Evolutionary conservation across 2,113 vertebrate species (phyloP).

Genomic region (Strix uralensis): DNA sequence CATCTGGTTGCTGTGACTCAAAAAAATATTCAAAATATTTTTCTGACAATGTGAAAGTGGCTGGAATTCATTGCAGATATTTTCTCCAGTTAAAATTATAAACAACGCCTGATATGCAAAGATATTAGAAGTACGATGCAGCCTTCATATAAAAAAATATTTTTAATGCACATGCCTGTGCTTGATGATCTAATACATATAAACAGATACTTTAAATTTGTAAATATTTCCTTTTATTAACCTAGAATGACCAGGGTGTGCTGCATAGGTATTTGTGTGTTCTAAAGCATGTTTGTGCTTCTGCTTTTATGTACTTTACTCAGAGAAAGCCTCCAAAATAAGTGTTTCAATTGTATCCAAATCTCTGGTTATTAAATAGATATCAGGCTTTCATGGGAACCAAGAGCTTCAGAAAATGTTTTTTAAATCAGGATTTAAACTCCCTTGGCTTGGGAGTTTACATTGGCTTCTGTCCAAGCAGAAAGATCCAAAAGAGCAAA

Average conservation of each 20-base stretch:
- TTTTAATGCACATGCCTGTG: not conserved
- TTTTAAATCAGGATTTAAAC: slow-evolving; percentile 53
- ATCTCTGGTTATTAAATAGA: not conserved
- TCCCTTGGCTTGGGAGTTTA: slow-evolving; percentile 65
- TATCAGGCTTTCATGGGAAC: slow-evolving; percentile 50
- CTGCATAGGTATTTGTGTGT: not conserved
- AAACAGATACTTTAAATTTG: not conserved
- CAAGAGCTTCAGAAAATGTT: slow-evolving; percentile 43
- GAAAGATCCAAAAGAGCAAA: slow-evolving; percentile 63
- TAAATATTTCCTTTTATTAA: not conserved
- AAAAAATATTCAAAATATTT: not conserved
- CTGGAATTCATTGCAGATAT: not conserved
- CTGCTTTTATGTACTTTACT: not conserved
- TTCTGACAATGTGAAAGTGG: not conserved
- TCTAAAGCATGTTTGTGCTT: not conserved
- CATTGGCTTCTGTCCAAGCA: slow-evolving; percentile 47
- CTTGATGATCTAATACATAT: not conserved
- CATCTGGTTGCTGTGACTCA: not conserved
- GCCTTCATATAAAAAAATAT: not conserved
- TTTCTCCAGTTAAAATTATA: not conserved
- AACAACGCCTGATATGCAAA: not conserved
- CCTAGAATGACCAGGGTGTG: not conserved
- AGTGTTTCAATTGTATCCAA: slow-evolving; percentile 13
- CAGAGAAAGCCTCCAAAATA: not conserved
- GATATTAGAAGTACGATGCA: not conserved